Evolutionary conservation across 1,140 invertebrate genomes (phyloP).

Genomic region (Drosophila takahashii): DNA sequence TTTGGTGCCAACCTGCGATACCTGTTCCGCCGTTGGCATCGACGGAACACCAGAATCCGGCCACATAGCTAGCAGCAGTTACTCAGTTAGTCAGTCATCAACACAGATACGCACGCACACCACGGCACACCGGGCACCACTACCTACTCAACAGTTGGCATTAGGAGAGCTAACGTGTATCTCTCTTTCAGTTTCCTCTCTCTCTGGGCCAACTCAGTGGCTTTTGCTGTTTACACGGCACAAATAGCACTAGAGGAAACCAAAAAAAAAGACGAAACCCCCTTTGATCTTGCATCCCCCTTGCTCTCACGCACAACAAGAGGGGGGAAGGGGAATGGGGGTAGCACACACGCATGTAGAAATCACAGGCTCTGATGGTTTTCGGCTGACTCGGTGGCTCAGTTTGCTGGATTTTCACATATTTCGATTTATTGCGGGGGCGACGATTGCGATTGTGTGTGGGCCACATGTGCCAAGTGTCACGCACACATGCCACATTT

Average conservation of each 20-base stretch:
- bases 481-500: slow-evolving; percentile 55
- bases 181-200: not conserved
- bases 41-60: slow-evolving; percentile 69
- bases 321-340: slow-evolving; percentile 6
- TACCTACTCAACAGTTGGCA: slow-evolving; percentile 28
- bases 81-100: slow-evolving; percentile 80
- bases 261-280: slow-evolving; percentile 25
- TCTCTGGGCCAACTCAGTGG: slow-evolving; percentile 35
- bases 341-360: slow-evolving; percentile 20
- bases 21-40: slow-evolving; percentile 72
- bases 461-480: slow-evolving; percentile 76
- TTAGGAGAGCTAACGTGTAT: slow-evolving; percentile 55
- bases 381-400: slow-evolving; percentile 34
- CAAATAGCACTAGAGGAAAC: slow-evolving; percentile 58
- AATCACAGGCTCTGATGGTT: slow-evolving; percentile 68
- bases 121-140: slow-evolving; percentile 2
- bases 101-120: slow-evolving; percentile 43
- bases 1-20: slow-evolving; percentile 81
- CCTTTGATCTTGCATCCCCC: slow-evolving; percentile 14
- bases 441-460: slow-evolving; percentile 68
- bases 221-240: slow-evolving; percentile 35
- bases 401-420: slow-evolving; percentile 47
- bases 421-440: slow-evolving; percentile 61
- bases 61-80: slow-evolving; percentile 65
- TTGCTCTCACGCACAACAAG: slow-evolving; percentile 7